Base-by-base conservation (phyloP, 2,888 invertebrate genomes). In the Drosophila rubida region DNA sequence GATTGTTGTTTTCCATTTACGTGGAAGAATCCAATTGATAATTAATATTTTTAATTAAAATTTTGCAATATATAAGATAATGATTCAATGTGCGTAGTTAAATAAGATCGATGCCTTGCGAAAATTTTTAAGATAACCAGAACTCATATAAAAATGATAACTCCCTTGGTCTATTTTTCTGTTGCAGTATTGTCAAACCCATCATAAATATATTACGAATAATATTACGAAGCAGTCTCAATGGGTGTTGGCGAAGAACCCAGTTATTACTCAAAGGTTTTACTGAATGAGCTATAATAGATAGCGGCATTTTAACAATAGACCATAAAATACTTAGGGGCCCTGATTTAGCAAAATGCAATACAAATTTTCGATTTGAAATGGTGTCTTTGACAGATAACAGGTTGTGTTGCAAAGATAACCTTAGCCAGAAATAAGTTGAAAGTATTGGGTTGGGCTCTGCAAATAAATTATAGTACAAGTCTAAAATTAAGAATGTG, bases 301-400 rank as follows among this genome's bases (percentile, higher is more conserved):
- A 69, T 72, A 72, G 22, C 41, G 57, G 4, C 13, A 19, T 27
- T 30, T 27, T 54, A 50, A 23, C 49, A 67, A 58, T 54, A 50
- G 42, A 14, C 37, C 8, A 53, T 65, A 39, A 59, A 68, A 53
- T 25, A 19, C 22, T 57, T 60, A 50, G 16, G 41, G 48, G 46
- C 51, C 48, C 5, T 45, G 42, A 58, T 45, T 68, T 44, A 37
- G 30, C 16, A 22, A 58, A 54, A 16, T 16, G 7, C 45, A 30
- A 39, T 13, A 32, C 44, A 6, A 54, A 27, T 44, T 59, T 59
- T 42, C 16, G 37, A 35, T 69, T 58, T 39, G 7, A 3, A 49
- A 45, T 25, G n/a, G 51, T 53, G 48, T 27, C 59, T 75, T 65
- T 80, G 78, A 23, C 66, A 55, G 67, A 70, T 71, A 79, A 48